Evolutionary conservation across 1,140 invertebrate genomes (phyloP), one percentile per base, ranked within the genome.

Genomic region (Atta texana): DNA sequence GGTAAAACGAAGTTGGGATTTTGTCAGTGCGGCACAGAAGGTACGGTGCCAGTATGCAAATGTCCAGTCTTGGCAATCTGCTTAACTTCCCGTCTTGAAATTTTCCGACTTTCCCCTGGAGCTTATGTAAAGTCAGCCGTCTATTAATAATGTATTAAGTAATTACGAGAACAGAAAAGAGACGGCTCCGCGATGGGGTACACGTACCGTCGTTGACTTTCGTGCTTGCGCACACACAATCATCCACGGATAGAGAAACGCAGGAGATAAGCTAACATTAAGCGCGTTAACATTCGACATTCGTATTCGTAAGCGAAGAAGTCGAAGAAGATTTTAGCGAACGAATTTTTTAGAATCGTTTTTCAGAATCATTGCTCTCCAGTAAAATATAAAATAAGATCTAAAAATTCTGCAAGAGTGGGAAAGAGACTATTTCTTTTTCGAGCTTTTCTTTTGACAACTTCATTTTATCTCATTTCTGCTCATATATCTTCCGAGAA

Each of bases 61-160:
- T 94, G 92, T 92, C 89, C 92, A 92, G 92, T 87, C 92, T 78
- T 86, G 86, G 92, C 93, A 94, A 94, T 94, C 93, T 94, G 93
- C 93, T 94, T 94, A 94, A 94, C 93, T 93, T 93, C 90, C 85
- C 91, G 92, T 92, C 93, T 93, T 91, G 90, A 92, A 91, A 92
- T 92, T 92, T 91, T 91, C 90, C 86, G 89, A 89, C 91, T 92
- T 91, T 88, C 84, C 71, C 68, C 77, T 90, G 90, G 82, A 92
- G 93, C 93, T 94, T 94, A 94, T 94, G 94, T 94, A 93, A 94
- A 94, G 93, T 94, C 91, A 90, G 90, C 90, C 92, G 89, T 93
- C 93, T 94, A 94, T 94, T 94, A 94, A 94, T 94, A 94, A 94
- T 94, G 94, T 93, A 94, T 94, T 91, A 94, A 94, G 93, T 93